Percentiles rank a stretch among this genome's conserved stretches.
Conservation (phyloP, 2,113 vertebrate species). For the Syngnathus typhle region DNA sequence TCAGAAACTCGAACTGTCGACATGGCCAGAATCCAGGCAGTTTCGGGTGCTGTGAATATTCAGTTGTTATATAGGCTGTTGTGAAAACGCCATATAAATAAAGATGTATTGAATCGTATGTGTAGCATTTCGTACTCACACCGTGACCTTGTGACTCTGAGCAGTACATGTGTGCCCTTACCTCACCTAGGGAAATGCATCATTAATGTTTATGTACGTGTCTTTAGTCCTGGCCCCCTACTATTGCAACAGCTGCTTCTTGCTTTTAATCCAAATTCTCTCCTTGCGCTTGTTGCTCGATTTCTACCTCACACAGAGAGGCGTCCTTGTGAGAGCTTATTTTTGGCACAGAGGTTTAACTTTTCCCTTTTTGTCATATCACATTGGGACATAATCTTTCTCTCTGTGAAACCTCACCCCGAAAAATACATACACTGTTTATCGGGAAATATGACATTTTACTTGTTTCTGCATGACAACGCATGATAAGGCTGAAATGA, state of each 20-base stretch:
- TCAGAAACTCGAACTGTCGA: no score
- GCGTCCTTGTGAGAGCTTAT: constrained; percentile 18
- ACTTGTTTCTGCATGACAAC: background rate
- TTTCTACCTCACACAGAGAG: background rate
- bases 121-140: no score
- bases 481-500: background rate
- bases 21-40: no score
- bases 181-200: constrained; percentile 9
- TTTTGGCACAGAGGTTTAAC: background rate
- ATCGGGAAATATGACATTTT: background rate
- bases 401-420: background rate
- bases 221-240: constrained; percentile 25
- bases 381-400: background rate
- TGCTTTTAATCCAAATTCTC: constrained; percentile 23
- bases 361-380: background rate
- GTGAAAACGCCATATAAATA: no score
- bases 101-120: no score
- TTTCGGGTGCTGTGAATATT: no score
- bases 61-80: no score
- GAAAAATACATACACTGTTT: background rate
- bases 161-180: background rate
- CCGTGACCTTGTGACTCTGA: no score
- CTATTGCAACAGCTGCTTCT: constrained; percentile 43
- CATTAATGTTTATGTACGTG: background rate
- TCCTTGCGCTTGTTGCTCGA: background rate